Evolutionary conservation across 2,888 invertebrate species (phyloP), one percentile per base, ranked within the genome.

Genomic region (Tridacna gigas): DNA sequence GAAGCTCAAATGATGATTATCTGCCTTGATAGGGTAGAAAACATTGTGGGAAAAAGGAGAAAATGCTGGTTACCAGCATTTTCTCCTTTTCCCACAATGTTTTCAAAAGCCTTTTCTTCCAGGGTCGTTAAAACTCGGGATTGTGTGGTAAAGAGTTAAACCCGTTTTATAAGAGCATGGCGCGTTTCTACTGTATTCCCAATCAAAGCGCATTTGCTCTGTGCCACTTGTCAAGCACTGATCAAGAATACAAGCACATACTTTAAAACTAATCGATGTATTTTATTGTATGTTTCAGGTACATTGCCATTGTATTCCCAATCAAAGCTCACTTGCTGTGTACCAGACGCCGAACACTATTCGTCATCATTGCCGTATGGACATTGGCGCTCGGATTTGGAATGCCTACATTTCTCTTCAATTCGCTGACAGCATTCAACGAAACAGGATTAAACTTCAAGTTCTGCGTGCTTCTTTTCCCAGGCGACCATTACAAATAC

Each of bases 301-400:
- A 95, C 89, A 92, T 95, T n/a, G 95, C 95, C 77, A 95, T 95
- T 15, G 93, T 95, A 20, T 94, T 94, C 78, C 95, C 95, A 7
- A 93, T 95, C 79, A 92, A 94, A 82, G 95, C 95, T 0, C 95
- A 95, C 89, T 91, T 95, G 47, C 80, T 94, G 75, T 95, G 95
- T 88, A 94, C 94, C 66, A 88, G 93, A 60, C 83, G 90, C 5
- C 91, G 95, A 3, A 93, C 94, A 7, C 74, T 93, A 7, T 45
- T 92, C 15, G 91, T 93, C 69, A 94, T 95, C 65, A 84, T 89
- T 25, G 51, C 92, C 75, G 93, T 95, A 63, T 95, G 95, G 95
- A 87, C 93, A 0, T 47, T 92, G 45, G 92, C 94, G 0, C 79
- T 92, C 26, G 71, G 91, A 9, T 91, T 91, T 75, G 94, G 94